A percentile compares a stretch with the other conserved stretches of the same genome.
Conservation (phyloP, 2,888 invertebrate species). For the Drosophila phalerata region DNA sequence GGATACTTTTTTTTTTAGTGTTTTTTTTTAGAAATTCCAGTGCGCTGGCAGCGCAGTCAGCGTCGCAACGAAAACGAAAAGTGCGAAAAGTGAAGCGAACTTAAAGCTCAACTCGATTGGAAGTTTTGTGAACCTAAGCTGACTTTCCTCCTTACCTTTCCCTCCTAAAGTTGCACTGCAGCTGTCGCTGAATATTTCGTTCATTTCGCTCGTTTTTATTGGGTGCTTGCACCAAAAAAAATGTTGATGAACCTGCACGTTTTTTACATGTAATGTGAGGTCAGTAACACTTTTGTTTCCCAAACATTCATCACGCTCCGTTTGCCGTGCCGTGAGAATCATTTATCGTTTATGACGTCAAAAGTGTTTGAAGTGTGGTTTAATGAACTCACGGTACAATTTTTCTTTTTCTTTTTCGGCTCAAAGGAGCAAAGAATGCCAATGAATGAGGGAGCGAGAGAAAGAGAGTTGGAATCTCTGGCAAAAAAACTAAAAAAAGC, state of each 20-base stretch:
- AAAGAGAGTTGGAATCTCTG: background rate
- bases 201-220: constrained; percentile 17
- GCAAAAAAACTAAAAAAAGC: background rate
- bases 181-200: constrained; percentile 25
- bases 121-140: constrained; percentile 12
- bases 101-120: constrained; percentile 42
- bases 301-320: constrained; percentile 77
- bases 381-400: constrained; percentile 64
- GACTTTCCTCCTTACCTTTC: background rate
- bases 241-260: constrained; percentile 70
- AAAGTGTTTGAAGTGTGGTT: constrained; percentile 54
- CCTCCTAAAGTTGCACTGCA: constrained; percentile 2
- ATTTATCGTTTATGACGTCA: constrained; percentile 70
- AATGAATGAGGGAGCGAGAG: background rate
- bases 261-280: constrained; percentile 78
- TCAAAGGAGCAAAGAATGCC: constrained; percentile 5
- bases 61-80: constrained; percentile 75
- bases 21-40: constrained; percentile 66
- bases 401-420: constrained; percentile 1
- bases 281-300: constrained; percentile 76
- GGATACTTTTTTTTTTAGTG: constrained; percentile 27
- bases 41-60: constrained; percentile 34
- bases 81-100: constrained; percentile 80
- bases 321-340: constrained; percentile 57
- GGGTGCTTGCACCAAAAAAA: constrained; percentile 19